Conservation (phyloP, 2,797 vertebrate species). For the Dipus sagitta region DNA sequence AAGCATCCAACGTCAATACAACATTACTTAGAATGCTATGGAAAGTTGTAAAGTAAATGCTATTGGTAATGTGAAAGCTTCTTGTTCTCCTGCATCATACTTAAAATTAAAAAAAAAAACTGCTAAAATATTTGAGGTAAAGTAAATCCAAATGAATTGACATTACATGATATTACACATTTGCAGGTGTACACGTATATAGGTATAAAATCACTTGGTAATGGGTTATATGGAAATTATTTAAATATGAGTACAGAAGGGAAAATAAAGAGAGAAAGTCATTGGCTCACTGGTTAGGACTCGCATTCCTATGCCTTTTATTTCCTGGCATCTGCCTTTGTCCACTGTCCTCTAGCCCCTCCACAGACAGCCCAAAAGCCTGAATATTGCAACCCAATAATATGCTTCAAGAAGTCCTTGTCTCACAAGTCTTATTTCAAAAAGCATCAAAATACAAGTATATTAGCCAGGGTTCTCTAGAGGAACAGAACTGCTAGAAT, state of each 20-base stretch:
- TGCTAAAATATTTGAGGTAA: not conserved
- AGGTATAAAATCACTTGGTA: not conserved
- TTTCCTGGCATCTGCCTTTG: not conserved
- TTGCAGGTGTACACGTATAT: rapidly evolving
- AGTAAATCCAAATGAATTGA: not conserved
- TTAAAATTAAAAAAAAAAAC: not conserved
- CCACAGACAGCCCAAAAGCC: not conserved
- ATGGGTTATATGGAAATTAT: not conserved
- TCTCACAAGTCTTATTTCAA: not conserved
- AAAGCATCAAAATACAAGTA: not conserved
- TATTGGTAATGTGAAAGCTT: too few species aligned
- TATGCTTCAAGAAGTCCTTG: not conserved
- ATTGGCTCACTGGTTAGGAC: not conserved
- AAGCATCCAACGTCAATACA: not conserved
- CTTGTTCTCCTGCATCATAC: not conserved
- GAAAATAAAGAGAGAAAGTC: not conserved
- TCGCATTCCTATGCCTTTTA: not conserved
- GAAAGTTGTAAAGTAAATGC: slow-evolving; percentile 19
- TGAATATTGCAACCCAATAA: not conserved
- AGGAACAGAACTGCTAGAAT: too few species aligned
- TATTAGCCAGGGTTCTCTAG: too few species aligned
- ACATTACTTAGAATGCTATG: not conserved
- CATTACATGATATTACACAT: not conserved
- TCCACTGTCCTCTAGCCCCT: not conserved
- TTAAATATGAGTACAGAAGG: not conserved